Base-by-base conservation (phyloP, 2,888 invertebrate genomes). In the Zygothrica quintamaculata region DNA sequence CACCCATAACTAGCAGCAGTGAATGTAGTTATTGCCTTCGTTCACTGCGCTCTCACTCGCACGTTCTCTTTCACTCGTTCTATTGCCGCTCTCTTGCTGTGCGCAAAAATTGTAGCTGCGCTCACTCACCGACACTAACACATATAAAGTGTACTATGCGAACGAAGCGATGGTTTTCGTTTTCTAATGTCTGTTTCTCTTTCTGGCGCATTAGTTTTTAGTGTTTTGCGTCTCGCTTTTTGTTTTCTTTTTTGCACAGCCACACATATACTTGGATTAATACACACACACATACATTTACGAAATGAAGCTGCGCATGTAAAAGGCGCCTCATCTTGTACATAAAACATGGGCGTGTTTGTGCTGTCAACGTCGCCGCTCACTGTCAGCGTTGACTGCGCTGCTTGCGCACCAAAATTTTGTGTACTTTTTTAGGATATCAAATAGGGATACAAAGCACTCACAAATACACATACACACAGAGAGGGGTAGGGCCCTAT, bases 181-280 rank as follows among this genome's bases (percentile, higher is more conserved):
- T 82, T 89, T 89, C 89, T 89, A 89, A 89, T 88, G 77, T 76
- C 79, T 87, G 78, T 87, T 74, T 89, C 89, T 89, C 89, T 89
- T 88, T 89, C 89, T 87, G 60, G 76, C 89, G 82, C 89, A 84
- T 89, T 89, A 88, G 89, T 81, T 88, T 85, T 89, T 89, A 87
- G 88, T 65, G 87, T 85, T 89, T 89, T 88, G 81, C 87, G 72
- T 89, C 88, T 89, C 89, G 74, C 79, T 89, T 89, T 80, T 88
- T 87, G 68, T 69, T 74, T 84, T 75, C 76, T 84, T 88, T 86
- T 80, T 88, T 81, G 62, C 68, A 44, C 39, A 26, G 53, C 37
- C 39, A 56, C 43, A 66, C 66, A 58, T 55, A 68, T 61, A 64
- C 46, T 57, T 52, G 53, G 12, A 58, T 58, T 40, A 42, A 57